Evolutionary conservation across 2,888 invertebrate genomes (phyloP).

Genomic region (Lepidochrysops patricia): DNA sequence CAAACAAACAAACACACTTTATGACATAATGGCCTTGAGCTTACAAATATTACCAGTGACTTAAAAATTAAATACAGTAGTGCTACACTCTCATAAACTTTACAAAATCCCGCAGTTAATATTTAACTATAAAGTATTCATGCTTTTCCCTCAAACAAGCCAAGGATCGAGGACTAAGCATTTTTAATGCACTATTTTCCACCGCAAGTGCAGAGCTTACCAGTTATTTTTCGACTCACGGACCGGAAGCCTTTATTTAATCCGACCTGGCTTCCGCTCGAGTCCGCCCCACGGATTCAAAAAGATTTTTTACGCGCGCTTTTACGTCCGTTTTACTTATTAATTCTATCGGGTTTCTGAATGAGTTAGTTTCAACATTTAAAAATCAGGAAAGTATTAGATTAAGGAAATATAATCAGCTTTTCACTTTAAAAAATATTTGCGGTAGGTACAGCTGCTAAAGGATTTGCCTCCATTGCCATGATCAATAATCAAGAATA

Average conservation of each 20-base stretch:
- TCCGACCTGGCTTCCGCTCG: background rate
- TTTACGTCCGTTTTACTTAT: background rate
- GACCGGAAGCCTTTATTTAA: constrained; percentile 2
- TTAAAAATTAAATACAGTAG: too few species aligned
- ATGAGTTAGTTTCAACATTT: background rate
- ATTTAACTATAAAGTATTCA: background rate
- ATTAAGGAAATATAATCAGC: too few species aligned
- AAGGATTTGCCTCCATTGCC: too few species aligned
- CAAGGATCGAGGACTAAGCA: background rate
- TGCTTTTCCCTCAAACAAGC: background rate
- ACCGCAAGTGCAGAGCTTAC: background rate
- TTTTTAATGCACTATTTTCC: background rate
- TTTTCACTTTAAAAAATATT: background rate
- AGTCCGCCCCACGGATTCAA: background rate
- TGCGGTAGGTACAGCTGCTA: too few species aligned
- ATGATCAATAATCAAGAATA: too few species aligned
- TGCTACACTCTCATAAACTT: too few species aligned
- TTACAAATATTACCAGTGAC: background rate
- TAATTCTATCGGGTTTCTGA: background rate
- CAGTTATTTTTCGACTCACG: background rate
- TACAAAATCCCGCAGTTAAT: background rate
- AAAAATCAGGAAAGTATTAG: too few species aligned
- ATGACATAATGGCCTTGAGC: too few species aligned
- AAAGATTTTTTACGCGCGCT: background rate
- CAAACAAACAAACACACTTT: too few species aligned